Percentiles rank a stretch among this genome's conserved stretches.
phyloP scores from a whole-genome alignment of 2,888 invertebrate species.

The Acanthosoma haemorrhoidale region DNA sequence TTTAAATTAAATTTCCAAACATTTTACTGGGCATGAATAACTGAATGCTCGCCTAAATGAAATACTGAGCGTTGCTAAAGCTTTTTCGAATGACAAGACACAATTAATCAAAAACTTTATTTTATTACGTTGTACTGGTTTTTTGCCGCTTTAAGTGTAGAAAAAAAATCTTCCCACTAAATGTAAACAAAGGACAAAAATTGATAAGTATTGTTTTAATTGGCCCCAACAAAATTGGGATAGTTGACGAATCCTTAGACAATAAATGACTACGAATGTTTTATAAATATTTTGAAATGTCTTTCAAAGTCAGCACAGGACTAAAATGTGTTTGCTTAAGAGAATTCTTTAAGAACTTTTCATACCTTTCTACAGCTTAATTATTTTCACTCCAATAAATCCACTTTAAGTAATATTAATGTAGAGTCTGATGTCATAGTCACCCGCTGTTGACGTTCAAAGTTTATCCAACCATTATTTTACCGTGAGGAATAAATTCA shows the following conservation, averaged over 20 bases:
- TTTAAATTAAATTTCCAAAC: too few species aligned
- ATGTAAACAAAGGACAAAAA: too few species aligned
- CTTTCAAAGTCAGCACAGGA: neutral
- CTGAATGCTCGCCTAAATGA: too few species aligned
- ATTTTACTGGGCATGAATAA: too few species aligned
- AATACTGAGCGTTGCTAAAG: too few species aligned
- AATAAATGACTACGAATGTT: constrained; percentile 4
- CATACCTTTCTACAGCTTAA: constrained; percentile 2
- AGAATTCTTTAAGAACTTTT: neutral
- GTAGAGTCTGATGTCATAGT: neutral
- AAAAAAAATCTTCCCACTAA: too few species aligned
- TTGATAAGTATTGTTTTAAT: neutral
- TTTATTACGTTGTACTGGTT: too few species aligned
- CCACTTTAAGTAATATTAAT: neutral
- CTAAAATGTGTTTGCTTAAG: constrained; percentile 1
- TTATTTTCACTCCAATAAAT: neutral
- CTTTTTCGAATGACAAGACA: too few species aligned
- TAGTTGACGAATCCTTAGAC: neutral
- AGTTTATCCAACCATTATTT: too few species aligned
- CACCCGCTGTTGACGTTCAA: neutral
- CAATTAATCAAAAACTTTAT: too few species aligned
- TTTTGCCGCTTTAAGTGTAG: too few species aligned
- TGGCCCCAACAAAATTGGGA: neutral
- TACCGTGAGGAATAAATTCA: too few species aligned
- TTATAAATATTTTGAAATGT: constrained; percentile 5